These are phyloP conservation scores for Montipora sp. DNA, from an alignment of 64 coral and sea anemone genomes.

Conservation along the genomic window DNA sequence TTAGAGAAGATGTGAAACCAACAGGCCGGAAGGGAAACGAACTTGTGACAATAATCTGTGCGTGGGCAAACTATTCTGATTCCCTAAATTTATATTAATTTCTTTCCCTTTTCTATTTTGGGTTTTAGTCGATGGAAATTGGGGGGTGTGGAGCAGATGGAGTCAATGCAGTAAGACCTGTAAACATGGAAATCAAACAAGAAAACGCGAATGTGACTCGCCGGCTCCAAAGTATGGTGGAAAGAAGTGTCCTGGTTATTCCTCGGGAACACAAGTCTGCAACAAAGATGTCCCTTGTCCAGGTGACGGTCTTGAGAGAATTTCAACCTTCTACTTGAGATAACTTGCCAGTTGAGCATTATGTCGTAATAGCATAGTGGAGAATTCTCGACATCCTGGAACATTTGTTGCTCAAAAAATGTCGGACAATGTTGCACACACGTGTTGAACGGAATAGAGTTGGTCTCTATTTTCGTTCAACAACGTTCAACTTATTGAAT, in stretches of 20 bases:
- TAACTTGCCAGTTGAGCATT: background rate
- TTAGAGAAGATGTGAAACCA: too few relatives aligned
- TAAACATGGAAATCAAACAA: slow-evolving; percentile 49
- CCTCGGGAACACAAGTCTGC: too few relatives aligned
- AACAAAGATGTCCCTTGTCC: background rate
- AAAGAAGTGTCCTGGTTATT: slow-evolving; percentile 18
- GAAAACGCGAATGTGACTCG: slow-evolving; percentile 63
- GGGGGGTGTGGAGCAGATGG: slow-evolving; percentile 76
- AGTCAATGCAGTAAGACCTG: slow-evolving; percentile 67
- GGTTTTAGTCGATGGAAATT: slow-evolving; percentile 74
- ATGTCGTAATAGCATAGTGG: too few relatives aligned
- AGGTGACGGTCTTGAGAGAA: background rate
- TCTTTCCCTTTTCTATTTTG: background rate
- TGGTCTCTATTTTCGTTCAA: too few relatives aligned
- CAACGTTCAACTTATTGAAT: too few relatives aligned
- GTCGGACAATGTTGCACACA: too few relatives aligned
- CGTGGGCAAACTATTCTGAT: too few relatives aligned
- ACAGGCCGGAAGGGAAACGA: too few relatives aligned
- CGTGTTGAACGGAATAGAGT: too few relatives aligned
- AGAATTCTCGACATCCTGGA: too few relatives aligned
- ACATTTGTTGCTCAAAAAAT: too few relatives aligned
- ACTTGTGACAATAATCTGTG: too few relatives aligned
- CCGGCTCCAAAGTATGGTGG: slow-evolving; percentile 67
- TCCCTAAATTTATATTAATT: background rate
- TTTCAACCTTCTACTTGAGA: background rate